Percentiles rank a stretch among this genome's conserved stretches.
These are phyloP conservation scores for Nyctalus aviator DNA, from an alignment of 2,797 vertebrate genomes.

Conservation along the genomic window DNA sequence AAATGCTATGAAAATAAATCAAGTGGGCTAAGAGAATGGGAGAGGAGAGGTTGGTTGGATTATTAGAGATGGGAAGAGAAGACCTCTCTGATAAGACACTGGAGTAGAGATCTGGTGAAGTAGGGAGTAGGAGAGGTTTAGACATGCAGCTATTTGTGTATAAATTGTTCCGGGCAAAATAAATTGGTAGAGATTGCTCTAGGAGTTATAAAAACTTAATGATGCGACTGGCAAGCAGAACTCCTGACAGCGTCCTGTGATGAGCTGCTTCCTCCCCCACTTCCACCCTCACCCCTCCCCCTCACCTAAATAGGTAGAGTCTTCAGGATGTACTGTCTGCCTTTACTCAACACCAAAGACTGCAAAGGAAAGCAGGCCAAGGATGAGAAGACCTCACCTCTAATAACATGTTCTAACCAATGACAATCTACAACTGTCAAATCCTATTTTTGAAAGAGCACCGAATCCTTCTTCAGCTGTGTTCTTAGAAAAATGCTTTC, in stretches of 20 bases:
- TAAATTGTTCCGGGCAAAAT: background rate
- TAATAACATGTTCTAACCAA: background rate
- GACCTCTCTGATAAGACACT: background rate
- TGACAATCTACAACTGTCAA: background rate
- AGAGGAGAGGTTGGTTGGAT: accelerated
- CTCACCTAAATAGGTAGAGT: background rate
- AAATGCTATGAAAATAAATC: slow-evolving; percentile 12
- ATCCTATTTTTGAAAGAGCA: background rate
- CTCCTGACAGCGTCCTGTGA: background rate
- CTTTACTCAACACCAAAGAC: background rate
- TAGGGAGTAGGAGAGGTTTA: accelerated
- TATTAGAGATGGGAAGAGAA: background rate
- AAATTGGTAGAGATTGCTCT: background rate
- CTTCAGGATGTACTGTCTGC: background rate
- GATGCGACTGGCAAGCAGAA: background rate
- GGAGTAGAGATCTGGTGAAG: background rate
- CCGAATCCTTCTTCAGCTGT: background rate
- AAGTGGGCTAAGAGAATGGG: background rate
- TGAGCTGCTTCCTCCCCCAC: background rate
- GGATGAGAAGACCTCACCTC: background rate
- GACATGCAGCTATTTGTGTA: background rate
- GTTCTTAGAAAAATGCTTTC: background rate
- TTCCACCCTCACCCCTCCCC: background rate
- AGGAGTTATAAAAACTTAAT: background rate
- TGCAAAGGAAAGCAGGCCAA: background rate